Base-by-base conservation (phyloP, 2,113 vertebrate genomes). In the Butorides virescens region DNA sequence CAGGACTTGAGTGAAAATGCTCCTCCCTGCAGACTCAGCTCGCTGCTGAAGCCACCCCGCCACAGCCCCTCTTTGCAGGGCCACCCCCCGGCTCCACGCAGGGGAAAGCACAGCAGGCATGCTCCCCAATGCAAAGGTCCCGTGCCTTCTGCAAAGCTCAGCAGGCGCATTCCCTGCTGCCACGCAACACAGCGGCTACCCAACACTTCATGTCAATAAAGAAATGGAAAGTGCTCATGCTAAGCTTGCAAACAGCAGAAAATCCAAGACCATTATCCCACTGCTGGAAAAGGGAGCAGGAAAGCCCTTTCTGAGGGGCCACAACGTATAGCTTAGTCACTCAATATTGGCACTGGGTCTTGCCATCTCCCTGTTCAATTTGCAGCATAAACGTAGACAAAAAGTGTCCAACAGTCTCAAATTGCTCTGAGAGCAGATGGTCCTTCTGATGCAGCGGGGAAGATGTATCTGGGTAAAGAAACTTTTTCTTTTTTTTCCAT, bases 121-220 rank as follows among this genome's bases (percentile, higher is more conserved):
- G 8, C 13, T 23, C n/a, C 37, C 44, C 12, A 32, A 25, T 7
- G 13, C 13, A 19, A 15, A 32, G 12, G 55, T 4, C 37, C 73
- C n/a, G 75, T 3, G 1, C 2, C 49, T 84, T 59, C 56, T 34
- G 37, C 56, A 44, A 12, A 27, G 52, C 49, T 47, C 67, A 21
- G 6, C 30, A 61, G 39, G 6, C 63, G 42, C 39, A 1, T 5
- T 27, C 25, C 58, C 32, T 62, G 85, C 50, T 88, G 79, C 66
- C 79, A 39, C 39, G 18, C 67, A 73, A 12, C 20, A 32, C 36
- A 26, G 19, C 1, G 8, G 10, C 50, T 66, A 21, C 39, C 21
- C 7, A 1, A 8, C 0, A 0, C 8, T 34, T 6, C 29, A 2
- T 0, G 7, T 5, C 61, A n/a, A 3, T 7, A 18, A 22, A 5